Evolutionary conservation across 2,113 vertebrate genomes (phyloP).

Genomic region (Megaceryle maxima): DNA sequence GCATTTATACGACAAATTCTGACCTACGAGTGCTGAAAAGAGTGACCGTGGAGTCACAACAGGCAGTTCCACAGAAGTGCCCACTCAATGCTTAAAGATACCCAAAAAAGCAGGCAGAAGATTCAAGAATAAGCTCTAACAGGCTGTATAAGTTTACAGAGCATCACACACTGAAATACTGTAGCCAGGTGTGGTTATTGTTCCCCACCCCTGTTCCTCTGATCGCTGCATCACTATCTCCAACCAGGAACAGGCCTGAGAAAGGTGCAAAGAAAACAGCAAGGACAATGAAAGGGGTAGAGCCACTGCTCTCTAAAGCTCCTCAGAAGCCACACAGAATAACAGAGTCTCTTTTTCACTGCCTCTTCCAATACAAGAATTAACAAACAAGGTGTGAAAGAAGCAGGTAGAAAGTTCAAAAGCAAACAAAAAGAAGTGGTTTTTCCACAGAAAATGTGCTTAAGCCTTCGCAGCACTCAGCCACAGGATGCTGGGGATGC

Average conservation of each 20-base stretch:
- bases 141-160: neutral
- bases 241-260: neutral
- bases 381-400: neutral
- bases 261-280: neutral
- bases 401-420: conserved; percentile 11
- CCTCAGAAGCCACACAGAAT: neutral
- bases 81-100: neutral
- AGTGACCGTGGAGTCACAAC: neutral
- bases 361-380: neutral
- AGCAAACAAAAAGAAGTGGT: conserved; percentile 15
- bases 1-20: neutral
- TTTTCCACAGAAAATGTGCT: neutral
- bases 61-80: neutral
- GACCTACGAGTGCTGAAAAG: neutral
- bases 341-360: neutral
- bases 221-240: neutral
- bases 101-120: neutral
- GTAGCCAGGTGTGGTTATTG: neutral
- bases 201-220: neutral
- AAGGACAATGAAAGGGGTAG: neutral
- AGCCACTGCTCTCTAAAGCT: neutral
- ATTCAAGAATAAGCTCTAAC: neutral
- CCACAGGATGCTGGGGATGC: conserved; percentile 48
- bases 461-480: neutral
- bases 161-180: neutral